Conservation (phyloP, 2,113 vertebrate genomes). For the Indicator maculatus region DNA sequence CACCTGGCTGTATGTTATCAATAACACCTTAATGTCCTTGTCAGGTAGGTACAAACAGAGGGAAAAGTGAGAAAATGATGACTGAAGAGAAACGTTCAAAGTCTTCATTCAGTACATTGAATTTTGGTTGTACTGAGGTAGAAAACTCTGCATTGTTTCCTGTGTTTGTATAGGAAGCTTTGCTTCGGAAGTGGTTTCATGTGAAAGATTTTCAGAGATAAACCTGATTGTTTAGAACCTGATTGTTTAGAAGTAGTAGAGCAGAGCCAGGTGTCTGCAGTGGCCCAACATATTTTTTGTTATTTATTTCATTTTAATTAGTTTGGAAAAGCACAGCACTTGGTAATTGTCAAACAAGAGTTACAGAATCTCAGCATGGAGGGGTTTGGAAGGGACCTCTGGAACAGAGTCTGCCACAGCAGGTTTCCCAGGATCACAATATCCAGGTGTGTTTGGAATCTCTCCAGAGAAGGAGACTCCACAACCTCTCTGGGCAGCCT, state of each 20-base stretch:
- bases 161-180: not conserved
- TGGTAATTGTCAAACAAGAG: not conserved
- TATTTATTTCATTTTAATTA: not conserved
- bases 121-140: not conserved
- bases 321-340: not conserved
- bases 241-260: not conserved
- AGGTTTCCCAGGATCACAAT: too few species aligned
- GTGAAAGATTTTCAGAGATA: not conserved
- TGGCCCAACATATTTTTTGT: too few species aligned
- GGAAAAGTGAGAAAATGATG: rapidly evolving
- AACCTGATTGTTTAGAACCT: not conserved
- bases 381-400: too few species aligned
- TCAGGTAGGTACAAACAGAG: conserved; percentile 82
- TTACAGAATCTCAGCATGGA: not conserved
- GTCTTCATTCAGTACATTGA: rapidly evolving
- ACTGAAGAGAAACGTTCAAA: not conserved
- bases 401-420: too few species aligned
- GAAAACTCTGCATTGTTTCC: rapidly evolving
- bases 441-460: too few species aligned
- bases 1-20: conserved; percentile 97
- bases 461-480: too few species aligned
- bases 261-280: not conserved
- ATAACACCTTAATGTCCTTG: conserved; percentile 98
- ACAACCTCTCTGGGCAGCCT: too few species aligned
- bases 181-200: not conserved